A percentile compares a stretch with the other conserved stretches of the same genome.
These are phyloP conservation scores for Venusia cambrica DNA, from an alignment of 2,888 invertebrate genomes.

Conservation along the genomic window DNA sequence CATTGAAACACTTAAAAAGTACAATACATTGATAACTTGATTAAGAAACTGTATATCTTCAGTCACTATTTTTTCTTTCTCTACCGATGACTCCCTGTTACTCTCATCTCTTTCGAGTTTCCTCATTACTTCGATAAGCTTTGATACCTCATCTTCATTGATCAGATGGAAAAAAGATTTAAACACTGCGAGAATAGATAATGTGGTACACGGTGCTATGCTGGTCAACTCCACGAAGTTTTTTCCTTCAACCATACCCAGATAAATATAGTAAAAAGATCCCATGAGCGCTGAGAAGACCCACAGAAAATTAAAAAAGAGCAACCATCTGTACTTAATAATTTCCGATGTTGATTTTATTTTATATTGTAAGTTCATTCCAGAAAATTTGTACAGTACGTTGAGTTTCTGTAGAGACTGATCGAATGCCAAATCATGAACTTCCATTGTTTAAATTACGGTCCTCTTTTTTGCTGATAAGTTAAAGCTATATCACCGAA, in stretches of 20 bases:
- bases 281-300: slow-evolving; percentile 30
- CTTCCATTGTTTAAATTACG: slow-evolving; percentile 14
- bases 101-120: slow-evolving; percentile 32
- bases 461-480: too few relatives aligned
- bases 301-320: slow-evolving; percentile 35
- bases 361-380: slow-evolving; percentile 32
- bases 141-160: slow-evolving; percentile 29
- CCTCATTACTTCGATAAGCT: slow-evolving; percentile 31
- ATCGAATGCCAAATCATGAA: slow-evolving; percentile 27
- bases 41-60: slow-evolving; percentile 35
- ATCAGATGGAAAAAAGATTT: slow-evolving; percentile 34
- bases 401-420: slow-evolving; percentile 34
- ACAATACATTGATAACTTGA: slow-evolving; percentile 35
- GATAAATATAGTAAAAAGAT: slow-evolving; percentile 30
- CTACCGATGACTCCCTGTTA: slow-evolving; percentile 15
- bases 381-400: slow-evolving; percentile 34
- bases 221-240: slow-evolving; percentile 40
- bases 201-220: slow-evolving; percentile 37
- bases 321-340: slow-evolving; percentile 34
- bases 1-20: slow-evolving; percentile 38
- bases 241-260: slow-evolving; percentile 31
- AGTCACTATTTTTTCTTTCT: slow-evolving; percentile 29
- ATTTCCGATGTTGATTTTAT: slow-evolving; percentile 25
- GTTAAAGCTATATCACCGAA: too few relatives aligned
- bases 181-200: slow-evolving; percentile 32